phyloP scores from a whole-genome alignment of 1,140 invertebrate genomes.

The Drosophila willistoni region DNA sequence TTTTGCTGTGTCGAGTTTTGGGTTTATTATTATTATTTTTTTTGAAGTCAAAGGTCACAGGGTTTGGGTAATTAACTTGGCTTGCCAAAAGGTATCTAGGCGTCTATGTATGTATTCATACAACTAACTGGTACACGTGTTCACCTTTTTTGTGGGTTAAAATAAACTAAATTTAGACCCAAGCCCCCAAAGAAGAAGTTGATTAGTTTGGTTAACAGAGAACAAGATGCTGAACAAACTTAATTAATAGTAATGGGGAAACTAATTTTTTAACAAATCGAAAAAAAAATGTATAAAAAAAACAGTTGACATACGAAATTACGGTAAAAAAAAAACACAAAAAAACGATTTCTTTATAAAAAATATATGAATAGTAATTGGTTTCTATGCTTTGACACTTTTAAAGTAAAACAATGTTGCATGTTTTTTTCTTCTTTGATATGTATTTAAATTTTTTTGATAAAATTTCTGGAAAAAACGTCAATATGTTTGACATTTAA shows the following conservation, averaged over 20 bases:
- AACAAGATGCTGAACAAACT: background rate
- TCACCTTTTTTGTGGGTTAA: constrained; percentile 16
- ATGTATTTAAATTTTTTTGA: background rate
- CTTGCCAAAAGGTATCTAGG: background rate
- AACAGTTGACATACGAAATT: too few species aligned
- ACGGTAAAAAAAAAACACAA: too few species aligned
- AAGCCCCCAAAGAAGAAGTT: constrained; percentile 16
- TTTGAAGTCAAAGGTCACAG: constrained; percentile 11
- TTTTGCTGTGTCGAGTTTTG: background rate
- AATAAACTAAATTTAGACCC: constrained; percentile 40
- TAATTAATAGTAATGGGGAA: background rate
- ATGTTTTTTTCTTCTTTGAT: background rate
- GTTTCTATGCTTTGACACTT: background rate
- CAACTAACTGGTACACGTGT: constrained; percentile 29
- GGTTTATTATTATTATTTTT: background rate
- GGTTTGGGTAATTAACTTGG: constrained; percentile 52
- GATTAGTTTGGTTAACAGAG: constrained; percentile 37
- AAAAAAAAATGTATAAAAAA: too few species aligned
- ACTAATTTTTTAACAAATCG: too few species aligned
- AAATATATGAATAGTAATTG: background rate
- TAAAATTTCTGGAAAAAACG: background rate
- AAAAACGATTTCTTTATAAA: too few species aligned
- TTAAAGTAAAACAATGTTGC: background rate
- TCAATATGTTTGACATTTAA: background rate
- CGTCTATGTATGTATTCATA: background rate